These are phyloP conservation scores for Poeciliopsis gracilis DNA, from an alignment of 2,797 vertebrate genomes.

Conservation along the genomic window DNA sequence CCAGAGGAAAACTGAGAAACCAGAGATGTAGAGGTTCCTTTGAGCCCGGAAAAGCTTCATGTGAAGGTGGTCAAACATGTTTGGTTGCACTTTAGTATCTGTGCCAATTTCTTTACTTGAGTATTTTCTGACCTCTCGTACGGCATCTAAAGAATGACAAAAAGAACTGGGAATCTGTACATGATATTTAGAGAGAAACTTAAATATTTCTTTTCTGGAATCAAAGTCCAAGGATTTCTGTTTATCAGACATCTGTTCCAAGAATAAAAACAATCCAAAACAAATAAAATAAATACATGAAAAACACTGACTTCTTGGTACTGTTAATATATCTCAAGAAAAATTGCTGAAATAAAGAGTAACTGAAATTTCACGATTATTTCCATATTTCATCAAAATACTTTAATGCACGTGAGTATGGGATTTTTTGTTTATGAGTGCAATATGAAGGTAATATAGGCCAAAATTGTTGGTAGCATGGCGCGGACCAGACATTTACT, in stretches of 20 bases:
- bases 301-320: background rate
- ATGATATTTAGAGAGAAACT: background rate
- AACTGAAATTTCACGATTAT: background rate
- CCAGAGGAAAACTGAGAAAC: constrained; percentile 95
- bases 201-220: background rate
- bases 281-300: background rate
- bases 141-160: constrained; percentile 80
- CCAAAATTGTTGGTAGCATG: background rate
- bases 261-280: constrained; percentile 1
- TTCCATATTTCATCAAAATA: background rate
- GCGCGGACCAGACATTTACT: constrained; percentile 10
- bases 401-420: background rate
- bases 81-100: constrained; percentile 68
- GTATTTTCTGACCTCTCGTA: constrained; percentile 93
- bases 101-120: constrained; percentile 71
- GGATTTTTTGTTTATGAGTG: background rate
- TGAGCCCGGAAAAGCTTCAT: constrained; percentile 96
- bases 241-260: background rate
- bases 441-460: background rate
- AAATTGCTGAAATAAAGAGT: background rate
- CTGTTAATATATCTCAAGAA: background rate
- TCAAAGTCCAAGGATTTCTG: background rate
- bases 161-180: background rate
- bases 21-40: constrained; percentile 95
- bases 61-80: constrained; percentile 87